Percentiles rank a stretch among this genome's conserved stretches.
These are phyloP conservation scores for Oeneis ivallda DNA, from an alignment of 2,888 invertebrate genomes.

Conservation along the genomic window DNA sequence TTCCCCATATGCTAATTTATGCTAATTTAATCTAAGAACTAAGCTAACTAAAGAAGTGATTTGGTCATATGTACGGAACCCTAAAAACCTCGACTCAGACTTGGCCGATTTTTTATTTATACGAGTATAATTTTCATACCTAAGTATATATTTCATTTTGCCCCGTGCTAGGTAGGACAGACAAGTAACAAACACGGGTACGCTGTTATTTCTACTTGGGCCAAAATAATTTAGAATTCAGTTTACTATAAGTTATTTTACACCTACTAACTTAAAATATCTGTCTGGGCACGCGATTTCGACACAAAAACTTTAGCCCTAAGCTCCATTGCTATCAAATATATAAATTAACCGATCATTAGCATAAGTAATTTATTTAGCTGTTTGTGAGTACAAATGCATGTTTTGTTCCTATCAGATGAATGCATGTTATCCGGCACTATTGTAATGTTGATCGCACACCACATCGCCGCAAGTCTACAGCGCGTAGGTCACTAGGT, in stretches of 20 bases:
- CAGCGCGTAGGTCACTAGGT: too few relatives aligned
- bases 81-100: too few relatives aligned
- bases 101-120: too few relatives aligned
- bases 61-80: too few relatives aligned
- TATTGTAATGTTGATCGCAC: slow-evolving; percentile 3
- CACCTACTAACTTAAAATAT: not conserved
- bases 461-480: not conserved
- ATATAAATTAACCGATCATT: slow-evolving; percentile 26
- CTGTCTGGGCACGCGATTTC: slow-evolving; percentile 9
- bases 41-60: too few relatives aligned
- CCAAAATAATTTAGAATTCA: slow-evolving; percentile 6
- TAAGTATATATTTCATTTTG: too few relatives aligned
- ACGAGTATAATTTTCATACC: too few relatives aligned
- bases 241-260: not conserved
- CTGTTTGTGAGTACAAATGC: slow-evolving; percentile 31
- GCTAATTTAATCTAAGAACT: too few relatives aligned
- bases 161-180: too few relatives aligned
- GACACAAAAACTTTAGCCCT: slow-evolving; percentile 11
- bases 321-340: slow-evolving; percentile 9
- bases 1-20: too few relatives aligned
- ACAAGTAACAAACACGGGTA: too few relatives aligned
- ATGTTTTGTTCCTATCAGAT: slow-evolving; percentile 36
- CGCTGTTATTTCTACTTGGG: too few relatives aligned
- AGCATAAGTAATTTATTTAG: slow-evolving; percentile 28
- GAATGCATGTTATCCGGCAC: slow-evolving; percentile 16